A percentile compares a stretch with the other conserved stretches of the same genome.
Evolutionary conservation across 2,113 vertebrate species (phyloP).

Genomic region (Riparia riparia): DNA sequence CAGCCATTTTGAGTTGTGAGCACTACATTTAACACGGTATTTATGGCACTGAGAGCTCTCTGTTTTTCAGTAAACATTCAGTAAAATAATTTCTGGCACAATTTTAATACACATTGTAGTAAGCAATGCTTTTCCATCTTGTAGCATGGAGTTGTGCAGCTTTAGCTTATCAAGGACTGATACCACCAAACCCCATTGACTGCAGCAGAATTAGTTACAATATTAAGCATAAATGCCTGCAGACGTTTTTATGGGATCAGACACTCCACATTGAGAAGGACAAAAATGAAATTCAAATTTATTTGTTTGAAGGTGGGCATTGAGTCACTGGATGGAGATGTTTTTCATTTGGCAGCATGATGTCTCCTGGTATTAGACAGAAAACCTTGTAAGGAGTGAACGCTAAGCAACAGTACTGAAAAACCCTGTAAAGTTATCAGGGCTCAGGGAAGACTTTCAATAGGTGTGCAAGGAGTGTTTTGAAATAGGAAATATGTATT

Average conservation of each 20-base stretch:
- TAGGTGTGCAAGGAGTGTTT: background rate
- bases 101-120: background rate
- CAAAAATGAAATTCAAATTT: background rate
- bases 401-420: background rate
- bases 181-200: background rate
- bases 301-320: background rate
- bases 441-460: accelerated
- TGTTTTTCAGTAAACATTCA: background rate
- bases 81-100: background rate
- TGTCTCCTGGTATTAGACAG: background rate
- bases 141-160: background rate
- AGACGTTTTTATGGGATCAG: background rate
- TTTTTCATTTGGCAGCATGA: background rate
- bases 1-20: accelerated
- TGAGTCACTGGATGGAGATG: background rate
- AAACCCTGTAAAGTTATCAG: background rate
- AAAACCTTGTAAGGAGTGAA: background rate
- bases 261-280: background rate
- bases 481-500: background rate
- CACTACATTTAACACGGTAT: background rate
- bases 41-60: background rate
- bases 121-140: background rate
- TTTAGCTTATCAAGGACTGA: background rate
- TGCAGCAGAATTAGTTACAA: background rate
- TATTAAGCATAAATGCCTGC: background rate